Percentiles rank a stretch among this genome's conserved stretches.
phyloP scores from a whole-genome alignment of 2,113 vertebrate species.

The Machaerirhynchus nigripectus region DNA sequence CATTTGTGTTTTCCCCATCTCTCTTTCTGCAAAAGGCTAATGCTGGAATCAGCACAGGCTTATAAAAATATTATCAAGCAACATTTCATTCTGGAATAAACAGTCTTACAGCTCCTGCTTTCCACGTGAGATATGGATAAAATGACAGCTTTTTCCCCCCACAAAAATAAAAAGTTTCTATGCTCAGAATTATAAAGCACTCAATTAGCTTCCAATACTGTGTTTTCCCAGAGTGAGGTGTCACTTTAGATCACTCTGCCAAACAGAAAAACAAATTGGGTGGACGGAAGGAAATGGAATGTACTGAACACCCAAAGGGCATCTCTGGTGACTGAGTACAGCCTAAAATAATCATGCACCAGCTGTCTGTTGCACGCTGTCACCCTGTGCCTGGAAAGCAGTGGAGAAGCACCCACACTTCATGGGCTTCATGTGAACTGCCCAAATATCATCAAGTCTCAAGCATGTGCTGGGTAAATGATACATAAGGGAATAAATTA shows the following conservation, averaged over 20 bases:
- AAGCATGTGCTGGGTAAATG: neutral
- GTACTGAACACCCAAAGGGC: neutral
- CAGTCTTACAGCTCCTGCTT: neutral
- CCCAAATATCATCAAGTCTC: neutral
- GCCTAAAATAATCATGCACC: neutral
- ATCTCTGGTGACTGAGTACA: neutral
- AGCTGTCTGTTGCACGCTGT: neutral
- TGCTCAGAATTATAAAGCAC: neutral
- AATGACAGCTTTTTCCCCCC: neutral
- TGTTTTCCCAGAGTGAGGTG: neutral
- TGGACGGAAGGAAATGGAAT: neutral
- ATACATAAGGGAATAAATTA: neutral
- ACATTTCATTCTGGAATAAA: neutral
- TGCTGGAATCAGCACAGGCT: neutral
- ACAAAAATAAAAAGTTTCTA: neutral
- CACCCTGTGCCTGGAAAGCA: neutral
- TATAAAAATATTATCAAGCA: neutral
- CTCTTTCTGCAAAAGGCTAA: neutral
- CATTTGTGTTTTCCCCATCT: neutral
- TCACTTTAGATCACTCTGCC: neutral
- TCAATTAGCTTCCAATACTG: neutral
- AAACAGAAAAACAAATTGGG: neutral
- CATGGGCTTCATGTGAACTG: neutral
- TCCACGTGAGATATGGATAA: neutral
- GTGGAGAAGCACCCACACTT: neutral